phyloP scores from a whole-genome alignment of 30 jellyfish, hydroid and myxozoan genomes.

The Cassiopea xamachana region DNA sequence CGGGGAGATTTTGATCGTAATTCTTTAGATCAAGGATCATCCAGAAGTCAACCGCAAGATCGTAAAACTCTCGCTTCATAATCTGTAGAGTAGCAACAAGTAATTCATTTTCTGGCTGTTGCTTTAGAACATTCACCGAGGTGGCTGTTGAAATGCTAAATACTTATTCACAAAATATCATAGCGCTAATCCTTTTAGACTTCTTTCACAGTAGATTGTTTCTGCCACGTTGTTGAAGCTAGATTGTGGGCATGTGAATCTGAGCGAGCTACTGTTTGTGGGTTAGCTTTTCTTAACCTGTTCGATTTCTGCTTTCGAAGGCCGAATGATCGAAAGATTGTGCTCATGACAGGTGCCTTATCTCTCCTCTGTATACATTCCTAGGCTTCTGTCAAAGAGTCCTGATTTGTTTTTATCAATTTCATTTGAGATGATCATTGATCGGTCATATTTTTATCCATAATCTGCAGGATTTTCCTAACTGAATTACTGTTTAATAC shows the following conservation, averaged over 20 bases:
- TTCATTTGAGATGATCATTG: constrained; percentile 57
- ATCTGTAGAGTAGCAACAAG: constrained; percentile 4
- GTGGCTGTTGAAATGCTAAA: background rate
- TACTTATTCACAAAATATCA: background rate
- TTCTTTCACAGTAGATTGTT: background rate
- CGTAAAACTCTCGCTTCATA: background rate
- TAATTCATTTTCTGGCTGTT: background rate
- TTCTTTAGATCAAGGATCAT: constrained; percentile 14
- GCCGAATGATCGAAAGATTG: constrained; percentile 74
- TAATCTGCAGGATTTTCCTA: background rate
- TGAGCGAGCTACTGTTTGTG: constrained; percentile 66
- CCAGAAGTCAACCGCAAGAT: background rate
- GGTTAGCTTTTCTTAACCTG: constrained; percentile 58
- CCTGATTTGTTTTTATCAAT: background rate
- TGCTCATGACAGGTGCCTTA: constrained; percentile 60
- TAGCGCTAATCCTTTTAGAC: background rate
- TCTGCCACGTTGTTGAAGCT: constrained; percentile 51
- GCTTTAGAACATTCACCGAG: background rate
- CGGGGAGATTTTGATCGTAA: background rate
- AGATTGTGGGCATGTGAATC: constrained; percentile 76
- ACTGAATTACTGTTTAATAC: background rate
- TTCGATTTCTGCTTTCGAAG: constrained; percentile 49
- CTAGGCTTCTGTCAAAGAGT: background rate
- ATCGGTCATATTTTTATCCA: constrained; percentile 30
- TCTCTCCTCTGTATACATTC: background rate